Base-by-base conservation (phyloP, 2,888 invertebrate genomes). In the Plagiodera versicolora region DNA sequence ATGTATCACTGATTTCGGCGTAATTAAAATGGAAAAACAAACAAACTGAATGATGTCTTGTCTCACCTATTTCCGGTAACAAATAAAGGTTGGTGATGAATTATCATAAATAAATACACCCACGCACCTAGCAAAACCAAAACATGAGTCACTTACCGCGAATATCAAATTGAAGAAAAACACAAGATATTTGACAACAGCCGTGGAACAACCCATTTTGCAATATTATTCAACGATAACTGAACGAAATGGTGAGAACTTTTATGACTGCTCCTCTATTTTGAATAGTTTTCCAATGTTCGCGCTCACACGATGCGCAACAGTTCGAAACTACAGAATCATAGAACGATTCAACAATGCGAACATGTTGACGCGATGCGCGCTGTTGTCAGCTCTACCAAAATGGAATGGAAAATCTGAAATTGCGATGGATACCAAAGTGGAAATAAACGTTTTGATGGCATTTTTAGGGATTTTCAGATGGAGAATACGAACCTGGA, bases 141-240 rank as follows among this genome's bases (percentile, higher is more conserved):
- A 24, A 24, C 24, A 24, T 24, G 16, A 11, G 16, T 46, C 19
- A 89, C 90, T 89, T 81, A 90, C 90, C 84, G 88, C 87, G 74
- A 89, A 89, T 67, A 90, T 73, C 71, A 89, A 77, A 69, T 78
- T 78, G 64, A 77, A 73, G 62, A 77, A 62, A 60, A 78, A 77
- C 60, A 78, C 71, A 17, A 77, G 56, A 62, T 76, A 77, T 69
- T 77, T 78, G 55, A 77, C 75, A 19, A 77, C 65, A 18, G 75
- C 72, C 17, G 72, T 75, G 6, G 75, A 74, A 67, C 77, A 78
- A 50, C 77, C 77, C 77, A 77, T 77, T 53, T 53, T 50, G 24
- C 24, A 24, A 24, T 24, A 24, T 24, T 24, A 24, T 6, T 24
- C 24, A 5, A 24, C 6, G 6, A 24, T 24, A 24, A 24, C 24